Evolutionary conservation across 2,113 vertebrate genomes (phyloP).

Genomic region (Cacatua alba): DNA sequence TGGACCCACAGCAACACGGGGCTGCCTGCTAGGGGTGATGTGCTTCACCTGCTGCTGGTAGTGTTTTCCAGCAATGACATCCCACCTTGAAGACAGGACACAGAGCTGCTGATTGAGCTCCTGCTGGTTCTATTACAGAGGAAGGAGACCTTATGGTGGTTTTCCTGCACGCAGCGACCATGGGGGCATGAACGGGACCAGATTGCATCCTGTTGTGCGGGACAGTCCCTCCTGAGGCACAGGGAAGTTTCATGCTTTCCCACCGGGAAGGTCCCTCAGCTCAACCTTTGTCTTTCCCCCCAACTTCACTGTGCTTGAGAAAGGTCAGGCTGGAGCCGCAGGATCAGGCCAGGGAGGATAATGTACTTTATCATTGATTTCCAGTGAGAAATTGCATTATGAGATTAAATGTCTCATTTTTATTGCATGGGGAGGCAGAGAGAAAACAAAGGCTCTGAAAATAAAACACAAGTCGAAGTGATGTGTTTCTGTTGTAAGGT

Average conservation of each 20-base stretch:
- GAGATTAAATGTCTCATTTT: slow-evolving; percentile 59
- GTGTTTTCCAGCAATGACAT: background rate
- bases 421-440: slow-evolving; percentile 31
- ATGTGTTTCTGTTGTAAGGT: background rate
- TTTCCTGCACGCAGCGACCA: background rate
- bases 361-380: slow-evolving; percentile 50
- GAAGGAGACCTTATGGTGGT: accelerated
- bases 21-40: background rate
- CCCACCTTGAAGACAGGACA: background rate
- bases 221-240: background rate
- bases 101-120: background rate
- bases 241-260: background rate
- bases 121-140: background rate
- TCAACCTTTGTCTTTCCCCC: background rate
- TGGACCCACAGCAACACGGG: accelerated
- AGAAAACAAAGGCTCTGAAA: slow-evolving; percentile 4
- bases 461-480: background rate
- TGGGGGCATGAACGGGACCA: background rate
- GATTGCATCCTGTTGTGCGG: background rate
- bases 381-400: slow-evolving; percentile 41
- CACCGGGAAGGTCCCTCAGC: background rate
- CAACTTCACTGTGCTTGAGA: accelerated
- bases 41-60: background rate
- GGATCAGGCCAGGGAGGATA: slow-evolving; percentile 4
- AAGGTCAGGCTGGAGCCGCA: background rate